Conservation (phyloP, 2,888 invertebrate species). For the Onthophagus sagittarius region DNA sequence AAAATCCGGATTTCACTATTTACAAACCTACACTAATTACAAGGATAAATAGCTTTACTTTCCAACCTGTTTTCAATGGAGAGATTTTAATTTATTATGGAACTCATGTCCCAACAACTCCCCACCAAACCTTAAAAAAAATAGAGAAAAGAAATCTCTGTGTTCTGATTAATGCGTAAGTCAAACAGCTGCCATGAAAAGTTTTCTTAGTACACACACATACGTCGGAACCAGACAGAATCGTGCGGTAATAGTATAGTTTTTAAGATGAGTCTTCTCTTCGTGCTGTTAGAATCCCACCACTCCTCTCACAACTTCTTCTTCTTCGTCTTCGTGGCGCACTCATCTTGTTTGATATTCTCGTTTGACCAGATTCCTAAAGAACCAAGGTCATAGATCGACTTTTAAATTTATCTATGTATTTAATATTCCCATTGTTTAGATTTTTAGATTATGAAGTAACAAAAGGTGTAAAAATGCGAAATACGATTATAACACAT, state of each 20-base stretch:
- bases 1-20: neutral
- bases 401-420: slow-evolving; percentile 10
- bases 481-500: neutral
- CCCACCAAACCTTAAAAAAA: neutral
- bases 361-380: slow-evolving; percentile 15
- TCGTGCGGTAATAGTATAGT: neutral
- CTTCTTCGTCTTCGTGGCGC: neutral
- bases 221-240: neutral
- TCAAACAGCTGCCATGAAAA: neutral
- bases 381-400: slow-evolving; percentile 4
- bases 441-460: neutral
- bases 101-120: neutral
- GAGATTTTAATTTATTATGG: neutral
- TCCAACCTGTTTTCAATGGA: neutral
- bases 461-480: neutral
- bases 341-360: slow-evolving; percentile 13
- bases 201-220: neutral
- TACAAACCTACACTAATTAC: neutral
- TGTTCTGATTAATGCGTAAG: neutral
- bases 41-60: neutral
- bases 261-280: neutral
- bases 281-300: neutral
- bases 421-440: neutral
- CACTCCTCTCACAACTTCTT: neutral
- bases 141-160: neutral